Evolutionary conservation across 2,113 vertebrate species (phyloP).

Genomic region (Papio anubis): DNA sequence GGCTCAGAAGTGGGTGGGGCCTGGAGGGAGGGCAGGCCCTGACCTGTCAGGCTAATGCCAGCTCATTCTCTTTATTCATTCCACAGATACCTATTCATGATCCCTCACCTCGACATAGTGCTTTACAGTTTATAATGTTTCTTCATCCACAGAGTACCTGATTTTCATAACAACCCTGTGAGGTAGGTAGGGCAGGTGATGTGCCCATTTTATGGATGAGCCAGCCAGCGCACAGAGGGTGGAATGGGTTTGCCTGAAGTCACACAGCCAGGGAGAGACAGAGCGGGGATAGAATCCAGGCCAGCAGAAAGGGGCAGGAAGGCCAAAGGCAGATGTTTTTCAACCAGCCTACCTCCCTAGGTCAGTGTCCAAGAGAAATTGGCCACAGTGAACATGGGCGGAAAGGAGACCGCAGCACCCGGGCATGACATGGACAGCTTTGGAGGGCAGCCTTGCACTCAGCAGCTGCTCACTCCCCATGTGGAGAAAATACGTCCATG

Average conservation of each 20-base stretch:
- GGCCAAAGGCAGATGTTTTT: not conserved
- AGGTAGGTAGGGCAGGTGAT: not conserved
- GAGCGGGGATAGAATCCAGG: not conserved
- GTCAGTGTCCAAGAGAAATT: not conserved
- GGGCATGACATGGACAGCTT: not conserved
- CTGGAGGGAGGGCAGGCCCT: conserved; percentile 26
- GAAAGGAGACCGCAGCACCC: not conserved
- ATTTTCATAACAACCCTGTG: not conserved
- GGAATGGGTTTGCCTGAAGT: not conserved
- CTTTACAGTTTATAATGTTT: not conserved
- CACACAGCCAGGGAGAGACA: not conserved
- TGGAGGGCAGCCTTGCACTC: not conserved
- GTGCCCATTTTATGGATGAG: not conserved
- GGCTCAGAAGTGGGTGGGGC: conserved; percentile 41
- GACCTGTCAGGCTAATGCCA: not conserved
- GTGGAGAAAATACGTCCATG: not conserved
- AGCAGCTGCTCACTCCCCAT: not conserved
- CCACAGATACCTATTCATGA: conserved; percentile 41
- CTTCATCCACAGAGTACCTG: not conserved
- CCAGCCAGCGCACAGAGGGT: not conserved
- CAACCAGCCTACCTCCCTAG: not conserved
- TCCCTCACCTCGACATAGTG: not conserved
- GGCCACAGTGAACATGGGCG: not conserved
- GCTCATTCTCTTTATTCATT: conserved; percentile 1
- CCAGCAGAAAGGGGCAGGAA: not conserved